These are phyloP conservation scores for Latheticus oryzae DNA, from an alignment of 2,888 invertebrate species.

Conservation along the genomic window DNA sequence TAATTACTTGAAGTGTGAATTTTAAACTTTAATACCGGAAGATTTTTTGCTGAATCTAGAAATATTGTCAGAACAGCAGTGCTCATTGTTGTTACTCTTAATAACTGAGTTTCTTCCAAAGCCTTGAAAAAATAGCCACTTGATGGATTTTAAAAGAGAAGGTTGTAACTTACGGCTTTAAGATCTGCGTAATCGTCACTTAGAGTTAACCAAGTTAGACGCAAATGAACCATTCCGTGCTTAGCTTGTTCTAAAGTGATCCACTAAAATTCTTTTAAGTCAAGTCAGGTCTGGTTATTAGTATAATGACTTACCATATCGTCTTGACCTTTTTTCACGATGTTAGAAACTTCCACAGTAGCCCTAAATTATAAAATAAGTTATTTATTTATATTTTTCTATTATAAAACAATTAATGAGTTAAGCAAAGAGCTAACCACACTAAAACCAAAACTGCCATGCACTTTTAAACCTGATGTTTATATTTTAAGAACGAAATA, in stretches of 20 bases:
- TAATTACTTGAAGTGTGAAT: too few species aligned
- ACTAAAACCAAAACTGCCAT: constrained; percentile 22
- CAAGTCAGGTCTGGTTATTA: too few species aligned
- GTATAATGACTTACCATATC: constrained; percentile 74
- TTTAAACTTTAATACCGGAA: constrained; percentile 76
- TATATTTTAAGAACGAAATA: neutral
- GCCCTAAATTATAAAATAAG: constrained; percentile 69
- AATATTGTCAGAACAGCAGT: constrained; percentile 86
- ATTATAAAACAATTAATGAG: constrained; percentile 24
- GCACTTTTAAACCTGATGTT: constrained; percentile 2
- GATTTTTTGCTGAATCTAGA: constrained; percentile 90
- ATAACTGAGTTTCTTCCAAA: constrained; percentile 77
- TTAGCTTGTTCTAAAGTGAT: constrained; percentile 94
- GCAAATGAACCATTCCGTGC: constrained; percentile 92
- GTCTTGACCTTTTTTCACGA: constrained; percentile 76
- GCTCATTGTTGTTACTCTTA: constrained; percentile 81
- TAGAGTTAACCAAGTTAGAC: constrained; percentile 89
- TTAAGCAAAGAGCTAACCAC: constrained; percentile 32
- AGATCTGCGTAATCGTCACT: constrained; percentile 78
- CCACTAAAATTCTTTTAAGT: constrained; percentile 77
- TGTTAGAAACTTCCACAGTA: constrained; percentile 76
- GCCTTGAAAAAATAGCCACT: constrained; percentile 70
- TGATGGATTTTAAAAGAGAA: neutral
- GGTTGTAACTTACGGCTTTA: constrained; percentile 78
- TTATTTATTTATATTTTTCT: neutral